These are phyloP conservation scores for Pithys albifrons DNA, from an alignment of 2,113 vertebrate genomes.

Conservation along the genomic window DNA sequence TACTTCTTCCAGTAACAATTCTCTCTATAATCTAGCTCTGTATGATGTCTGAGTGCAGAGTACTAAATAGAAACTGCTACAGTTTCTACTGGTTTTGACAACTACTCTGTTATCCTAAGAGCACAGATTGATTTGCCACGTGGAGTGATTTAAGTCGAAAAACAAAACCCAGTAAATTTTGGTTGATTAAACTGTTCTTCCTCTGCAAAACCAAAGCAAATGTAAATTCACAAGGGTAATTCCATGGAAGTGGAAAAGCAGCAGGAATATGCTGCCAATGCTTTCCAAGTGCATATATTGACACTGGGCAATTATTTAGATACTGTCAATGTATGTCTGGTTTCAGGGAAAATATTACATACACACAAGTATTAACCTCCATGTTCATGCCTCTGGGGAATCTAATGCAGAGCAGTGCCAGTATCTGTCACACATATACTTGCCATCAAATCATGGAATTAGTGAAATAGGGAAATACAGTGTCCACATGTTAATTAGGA, in stretches of 20 bases:
- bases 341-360: not conserved
- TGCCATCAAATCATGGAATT: not conserved
- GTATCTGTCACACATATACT: not conserved
- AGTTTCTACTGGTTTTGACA: not conserved
- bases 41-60: not conserved
- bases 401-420: not conserved
- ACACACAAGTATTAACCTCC: not conserved
- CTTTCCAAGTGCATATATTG: not conserved
- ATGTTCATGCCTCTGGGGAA: not conserved
- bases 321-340: not conserved
- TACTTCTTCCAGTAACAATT: not conserved
- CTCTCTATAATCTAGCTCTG: not conserved
- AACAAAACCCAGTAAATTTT: not conserved
- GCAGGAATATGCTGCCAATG: not conserved
- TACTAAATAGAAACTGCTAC: not conserved
- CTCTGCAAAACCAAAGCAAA: not conserved
- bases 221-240: not conserved
- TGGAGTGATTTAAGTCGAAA: not conserved
- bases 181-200: not conserved
- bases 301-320: not conserved
- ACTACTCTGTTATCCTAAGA: not conserved
- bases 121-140: constrained; percentile 3
- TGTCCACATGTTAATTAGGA: not conserved
- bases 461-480: not conserved
- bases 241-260: not conserved